Percentiles rank a stretch among this genome's conserved stretches.
Evolutionary conservation across 2,797 vertebrate genomes (phyloP).

Genomic region (Garrulus glandarius): DNA sequence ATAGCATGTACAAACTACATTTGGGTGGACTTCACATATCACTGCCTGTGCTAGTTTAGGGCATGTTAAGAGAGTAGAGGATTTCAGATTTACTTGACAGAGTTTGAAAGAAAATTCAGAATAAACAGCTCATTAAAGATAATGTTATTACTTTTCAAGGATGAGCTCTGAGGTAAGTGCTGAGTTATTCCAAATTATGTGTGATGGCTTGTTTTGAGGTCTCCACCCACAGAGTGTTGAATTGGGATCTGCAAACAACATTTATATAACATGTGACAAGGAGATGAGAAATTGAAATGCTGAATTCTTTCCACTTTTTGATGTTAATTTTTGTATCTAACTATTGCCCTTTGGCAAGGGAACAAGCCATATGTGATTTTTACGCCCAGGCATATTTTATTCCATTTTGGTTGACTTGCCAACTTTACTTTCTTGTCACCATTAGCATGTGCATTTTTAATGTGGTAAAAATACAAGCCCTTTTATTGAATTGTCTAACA

Average conservation of each 20-base stretch:
- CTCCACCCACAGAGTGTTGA: constrained; percentile 29
- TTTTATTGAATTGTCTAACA: neutral
- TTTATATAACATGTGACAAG: constrained; percentile 16
- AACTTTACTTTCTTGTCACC: neutral
- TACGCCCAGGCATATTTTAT: neutral
- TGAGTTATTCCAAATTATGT: constrained; percentile 55
- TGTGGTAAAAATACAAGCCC: neutral
- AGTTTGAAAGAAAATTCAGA: constrained; percentile 46
- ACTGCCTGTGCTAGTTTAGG: neutral
- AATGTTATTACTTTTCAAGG: constrained; percentile 26
- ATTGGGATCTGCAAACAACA: constrained; percentile 23
- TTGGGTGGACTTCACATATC: neutral
- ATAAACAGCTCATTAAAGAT: constrained; percentile 46
- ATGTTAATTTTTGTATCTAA: constrained; percentile 28
- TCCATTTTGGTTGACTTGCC: neutral
- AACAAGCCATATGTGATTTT: neutral
- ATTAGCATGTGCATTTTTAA: neutral
- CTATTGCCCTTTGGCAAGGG: neutral
- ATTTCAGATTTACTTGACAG: constrained; percentile 39
- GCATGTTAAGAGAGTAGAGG: neutral
- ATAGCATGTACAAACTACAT: neutral
- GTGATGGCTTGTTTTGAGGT: constrained; percentile 58
- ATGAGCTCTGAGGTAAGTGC: constrained; percentile 50
- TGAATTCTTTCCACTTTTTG: constrained; percentile 20
- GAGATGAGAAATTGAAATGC: constrained; percentile 35